Evolutionary conservation across 2,113 vertebrate genomes (phyloP).

Genomic region (Brachyistius frenatus): DNA sequence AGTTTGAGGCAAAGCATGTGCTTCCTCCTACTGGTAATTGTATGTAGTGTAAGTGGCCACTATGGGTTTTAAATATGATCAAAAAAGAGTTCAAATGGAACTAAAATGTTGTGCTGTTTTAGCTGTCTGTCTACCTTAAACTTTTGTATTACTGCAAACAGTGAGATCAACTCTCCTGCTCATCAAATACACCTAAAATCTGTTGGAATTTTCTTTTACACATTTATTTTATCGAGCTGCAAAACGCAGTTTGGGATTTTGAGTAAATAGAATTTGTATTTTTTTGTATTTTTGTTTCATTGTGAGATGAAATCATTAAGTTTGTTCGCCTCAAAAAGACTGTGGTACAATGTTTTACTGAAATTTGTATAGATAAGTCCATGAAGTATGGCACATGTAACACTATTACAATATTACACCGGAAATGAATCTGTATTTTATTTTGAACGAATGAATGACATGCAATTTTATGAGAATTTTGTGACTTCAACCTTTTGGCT

Average conservation of each 20-base stretch:
- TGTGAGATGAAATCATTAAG: too few species aligned
- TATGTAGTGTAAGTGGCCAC: conserved; percentile 47
- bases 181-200: background rate
- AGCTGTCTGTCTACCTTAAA: background rate
- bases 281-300: too few species aligned
- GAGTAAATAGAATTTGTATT: too few species aligned
- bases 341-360: background rate
- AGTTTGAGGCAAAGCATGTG: conserved; percentile 67
- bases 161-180: background rate
- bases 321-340: too few species aligned
- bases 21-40: conserved; percentile 76
- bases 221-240: background rate
- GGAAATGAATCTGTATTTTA: too few species aligned
- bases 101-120: background rate
- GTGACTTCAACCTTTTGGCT: too few species aligned
- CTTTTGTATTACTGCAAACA: background rate
- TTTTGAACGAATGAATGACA: too few species aligned
- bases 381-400: background rate
- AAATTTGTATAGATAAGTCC: background rate
- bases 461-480: too few species aligned
- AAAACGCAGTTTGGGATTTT: background rate
- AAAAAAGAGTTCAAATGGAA: background rate
- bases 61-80: background rate
- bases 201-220: background rate
- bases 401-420: background rate